A percentile compares a stretch with the other conserved stretches of the same genome.
Conservation (phyloP, 2,797 vertebrate genomes). For the Remorina albescens region DNA sequence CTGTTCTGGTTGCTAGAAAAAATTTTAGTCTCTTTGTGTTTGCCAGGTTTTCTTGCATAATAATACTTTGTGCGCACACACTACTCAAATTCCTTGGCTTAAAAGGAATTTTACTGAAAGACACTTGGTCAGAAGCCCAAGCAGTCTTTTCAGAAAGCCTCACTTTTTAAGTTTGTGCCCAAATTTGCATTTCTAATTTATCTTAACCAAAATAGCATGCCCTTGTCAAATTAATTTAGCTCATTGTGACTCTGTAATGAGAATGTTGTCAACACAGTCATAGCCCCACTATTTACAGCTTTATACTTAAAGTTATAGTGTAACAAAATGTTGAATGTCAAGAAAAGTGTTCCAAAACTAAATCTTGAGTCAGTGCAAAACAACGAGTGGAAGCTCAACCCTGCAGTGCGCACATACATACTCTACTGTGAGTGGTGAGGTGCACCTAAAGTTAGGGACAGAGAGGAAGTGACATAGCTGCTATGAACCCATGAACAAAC, state of each 20-base stretch:
- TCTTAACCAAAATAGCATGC: neutral
- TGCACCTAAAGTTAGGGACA: neutral
- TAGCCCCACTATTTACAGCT: neutral
- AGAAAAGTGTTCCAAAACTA: neutral
- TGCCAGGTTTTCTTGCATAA: neutral
- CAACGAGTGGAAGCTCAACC: neutral
- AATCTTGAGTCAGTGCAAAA: slow-evolving; percentile 14
- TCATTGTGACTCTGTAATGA: neutral
- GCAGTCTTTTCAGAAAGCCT: neutral
- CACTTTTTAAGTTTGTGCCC: neutral
- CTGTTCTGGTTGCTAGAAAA: slow-evolving; percentile 8
- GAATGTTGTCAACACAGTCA: too few species aligned
- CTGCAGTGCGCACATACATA: neutral
- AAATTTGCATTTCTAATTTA: neutral
- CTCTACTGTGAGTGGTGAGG: slow-evolving; percentile 11
- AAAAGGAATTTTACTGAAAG: neutral
- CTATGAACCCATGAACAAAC: slow-evolving; percentile 6
- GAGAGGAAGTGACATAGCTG: slow-evolving; percentile 38
- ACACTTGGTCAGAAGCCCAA: neutral
- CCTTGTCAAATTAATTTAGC: neutral
- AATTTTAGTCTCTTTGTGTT: neutral
- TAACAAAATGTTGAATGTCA: neutral
- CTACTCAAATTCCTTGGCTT: neutral
- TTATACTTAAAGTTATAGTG: neutral
- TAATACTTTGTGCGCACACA: neutral